Percentiles rank a stretch among this genome's conserved stretches.
Evolutionary conservation across 2,888 invertebrate species (phyloP).

Genomic region (Lasioglossum vierecki): DNA sequence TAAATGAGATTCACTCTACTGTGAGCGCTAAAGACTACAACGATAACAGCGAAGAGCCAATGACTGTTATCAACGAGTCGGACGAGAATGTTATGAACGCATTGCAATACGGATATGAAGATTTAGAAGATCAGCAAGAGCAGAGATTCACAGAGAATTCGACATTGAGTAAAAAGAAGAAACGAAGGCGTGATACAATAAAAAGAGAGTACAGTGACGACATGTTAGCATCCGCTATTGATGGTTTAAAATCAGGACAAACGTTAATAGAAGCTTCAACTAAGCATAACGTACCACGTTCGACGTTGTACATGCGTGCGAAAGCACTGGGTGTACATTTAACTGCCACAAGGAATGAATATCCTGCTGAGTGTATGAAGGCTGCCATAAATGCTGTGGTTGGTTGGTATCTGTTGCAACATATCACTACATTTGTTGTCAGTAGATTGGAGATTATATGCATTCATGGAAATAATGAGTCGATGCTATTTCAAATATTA

Average conservation of each 20-base stretch:
- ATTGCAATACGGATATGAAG: conserved; percentile 63
- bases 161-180: conserved; percentile 66
- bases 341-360: conserved; percentile 82
- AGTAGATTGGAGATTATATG: background rate
- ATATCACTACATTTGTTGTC: conserved; percentile 10
- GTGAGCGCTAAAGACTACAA: conserved; percentile 64
- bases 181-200: conserved; percentile 73
- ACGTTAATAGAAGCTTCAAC: conserved; percentile 82
- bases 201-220: conserved; percentile 82
- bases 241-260: conserved; percentile 81
- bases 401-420: conserved; percentile 69
- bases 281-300: conserved; percentile 82
- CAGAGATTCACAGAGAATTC: conserved; percentile 37
- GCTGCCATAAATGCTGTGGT: conserved; percentile 83
- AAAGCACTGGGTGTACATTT: conserved; percentile 81
- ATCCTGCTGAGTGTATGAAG: conserved; percentile 82
- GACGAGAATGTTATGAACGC: conserved; percentile 60
- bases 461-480: background rate
- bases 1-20: conserved; percentile 74
- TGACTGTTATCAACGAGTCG: conserved; percentile 64
- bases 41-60: conserved; percentile 64
- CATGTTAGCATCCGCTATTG: conserved; percentile 81
- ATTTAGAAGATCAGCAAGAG: conserved; percentile 49
- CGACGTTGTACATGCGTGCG: conserved; percentile 83
- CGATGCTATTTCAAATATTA: background rate